These are phyloP conservation scores for Colletes collaris DNA, from an alignment of 2,888 invertebrate genomes.

Conservation along the genomic window DNA sequence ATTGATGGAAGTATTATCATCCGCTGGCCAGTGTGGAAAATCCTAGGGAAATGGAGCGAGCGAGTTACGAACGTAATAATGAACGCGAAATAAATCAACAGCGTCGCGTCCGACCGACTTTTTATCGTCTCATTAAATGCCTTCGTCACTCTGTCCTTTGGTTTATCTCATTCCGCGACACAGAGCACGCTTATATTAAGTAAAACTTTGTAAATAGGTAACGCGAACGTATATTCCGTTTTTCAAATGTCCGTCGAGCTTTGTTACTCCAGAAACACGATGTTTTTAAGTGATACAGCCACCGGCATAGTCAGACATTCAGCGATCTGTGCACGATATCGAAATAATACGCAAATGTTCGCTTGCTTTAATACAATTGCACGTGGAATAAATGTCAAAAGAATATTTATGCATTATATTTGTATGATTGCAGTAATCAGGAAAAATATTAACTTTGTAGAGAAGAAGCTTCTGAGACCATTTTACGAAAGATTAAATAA, in stretches of 20 bases:
- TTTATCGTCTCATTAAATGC: neutral
- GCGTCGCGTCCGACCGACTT: neutral
- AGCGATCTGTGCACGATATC: too few species aligned
- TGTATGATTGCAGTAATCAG: too few species aligned
- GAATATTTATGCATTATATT: too few species aligned
- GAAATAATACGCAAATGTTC: too few species aligned
- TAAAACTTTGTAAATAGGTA: neutral
- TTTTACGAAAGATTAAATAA: too few species aligned
- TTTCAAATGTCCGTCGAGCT: neutral
- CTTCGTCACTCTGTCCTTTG: neutral
- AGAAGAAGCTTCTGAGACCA: too few species aligned
- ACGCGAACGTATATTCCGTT: neutral
- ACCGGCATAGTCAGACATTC: too few species aligned
- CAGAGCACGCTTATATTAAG: neutral
- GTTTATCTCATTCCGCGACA: neutral
- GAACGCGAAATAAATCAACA: constrained; percentile 6
- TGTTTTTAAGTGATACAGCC: neutral
- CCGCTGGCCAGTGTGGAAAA: neutral
- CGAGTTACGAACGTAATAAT: neutral
- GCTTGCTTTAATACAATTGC: too few species aligned
- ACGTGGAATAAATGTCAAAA: too few species aligned
- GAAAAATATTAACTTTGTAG: too few species aligned
- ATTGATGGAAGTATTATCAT: constrained; percentile 5
- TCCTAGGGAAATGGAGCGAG: too few species aligned
- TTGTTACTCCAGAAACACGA: neutral